Evolutionary conservation across 2,888 invertebrate species (phyloP), one percentile per base, ranked within the genome.

Genomic region (Diadromus collaris): DNA sequence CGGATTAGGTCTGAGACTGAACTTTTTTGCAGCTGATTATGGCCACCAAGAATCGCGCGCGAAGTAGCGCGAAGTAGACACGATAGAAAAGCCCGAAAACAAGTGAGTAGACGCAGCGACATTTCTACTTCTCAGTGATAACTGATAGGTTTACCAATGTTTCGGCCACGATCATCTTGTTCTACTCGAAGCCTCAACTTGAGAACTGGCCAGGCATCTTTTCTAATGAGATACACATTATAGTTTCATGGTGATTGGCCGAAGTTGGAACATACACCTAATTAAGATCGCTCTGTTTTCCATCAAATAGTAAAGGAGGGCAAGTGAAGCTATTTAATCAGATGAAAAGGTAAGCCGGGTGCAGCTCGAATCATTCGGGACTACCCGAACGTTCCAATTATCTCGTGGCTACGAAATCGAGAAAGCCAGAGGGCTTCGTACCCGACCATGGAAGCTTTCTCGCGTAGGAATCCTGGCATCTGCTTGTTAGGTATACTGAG

Each of bases 161-260:
- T 78, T 79, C 82, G 81, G 85, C 82, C 70, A 85, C 84, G 81
- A 78, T 65, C 27, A 46, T 41, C 77, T 70, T 81, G 84, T 83
- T 79, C 69, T 68, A 77, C 73, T 46, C 73, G 70, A 80, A 82
- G 81, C 79, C 65, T 82, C 46, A 75, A 73, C 60, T 73, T 71
- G 69, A 67, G 63, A 24, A 51, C 71, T 41, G 71, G 83, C 83
- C 80, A 83, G 84, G 75, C 54, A n/a, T n/a, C n/a, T n/a, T 16
- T 34, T 51, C 41, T n/a, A n/a, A 41, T 21, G 41, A 56, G 13
- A 54, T 41, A 44, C n/a, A 32, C 61, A 27, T 19, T 34, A 51
- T 34, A 13, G 21, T 27, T 75, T 75, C 41, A 32, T 68, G 54
- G 61, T 75, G 61, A 63, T 63, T 54, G 68, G 61, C 29, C 67